These are phyloP conservation scores for Xyrichtys novacula DNA, from an alignment of 2,797 vertebrate species.

Conservation along the genomic window DNA sequence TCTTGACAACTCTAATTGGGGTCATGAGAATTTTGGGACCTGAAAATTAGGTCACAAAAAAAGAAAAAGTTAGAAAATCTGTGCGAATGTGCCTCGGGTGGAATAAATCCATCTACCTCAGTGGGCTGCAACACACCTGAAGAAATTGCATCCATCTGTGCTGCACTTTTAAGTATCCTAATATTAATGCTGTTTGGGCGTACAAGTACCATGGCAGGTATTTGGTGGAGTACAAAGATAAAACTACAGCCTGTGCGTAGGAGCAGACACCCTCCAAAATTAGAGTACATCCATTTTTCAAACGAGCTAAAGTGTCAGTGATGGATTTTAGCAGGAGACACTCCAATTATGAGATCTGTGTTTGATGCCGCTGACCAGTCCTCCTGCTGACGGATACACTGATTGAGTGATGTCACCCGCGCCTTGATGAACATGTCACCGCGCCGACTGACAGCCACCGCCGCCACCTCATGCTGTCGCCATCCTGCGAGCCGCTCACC, in stretches of 20 bases:
- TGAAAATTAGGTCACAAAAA: slow-evolving; percentile 45
- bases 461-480: slow-evolving; percentile 46
- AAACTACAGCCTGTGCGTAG: background rate
- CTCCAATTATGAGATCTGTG: slow-evolving; percentile 56
- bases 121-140: background rate
- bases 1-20: slow-evolving; percentile 47
- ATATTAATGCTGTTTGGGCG: background rate
- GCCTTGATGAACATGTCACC: slow-evolving; percentile 78
- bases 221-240: no score
- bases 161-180: background rate
- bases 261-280: slow-evolving; percentile 22
- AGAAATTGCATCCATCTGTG: background rate
- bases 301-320: slow-evolving; percentile 47
- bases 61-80: background rate
- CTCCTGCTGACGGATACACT: slow-evolving; percentile 40
- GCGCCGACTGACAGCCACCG: slow-evolving; percentile 51
- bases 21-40: slow-evolving; percentile 56
- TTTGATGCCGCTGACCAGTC: slow-evolving; percentile 59
- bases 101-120: slow-evolving; percentile 13
- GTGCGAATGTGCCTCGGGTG: slow-evolving; percentile 37
- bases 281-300: slow-evolving; percentile 52
- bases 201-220: background rate
- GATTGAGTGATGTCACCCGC: slow-evolving; percentile 73
- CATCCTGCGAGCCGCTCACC: slow-evolving; percentile 48
- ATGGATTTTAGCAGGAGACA: slow-evolving; percentile 46